phyloP scores from a whole-genome alignment of 1,140 invertebrate genomes.

The Forficula auricularia region DNA sequence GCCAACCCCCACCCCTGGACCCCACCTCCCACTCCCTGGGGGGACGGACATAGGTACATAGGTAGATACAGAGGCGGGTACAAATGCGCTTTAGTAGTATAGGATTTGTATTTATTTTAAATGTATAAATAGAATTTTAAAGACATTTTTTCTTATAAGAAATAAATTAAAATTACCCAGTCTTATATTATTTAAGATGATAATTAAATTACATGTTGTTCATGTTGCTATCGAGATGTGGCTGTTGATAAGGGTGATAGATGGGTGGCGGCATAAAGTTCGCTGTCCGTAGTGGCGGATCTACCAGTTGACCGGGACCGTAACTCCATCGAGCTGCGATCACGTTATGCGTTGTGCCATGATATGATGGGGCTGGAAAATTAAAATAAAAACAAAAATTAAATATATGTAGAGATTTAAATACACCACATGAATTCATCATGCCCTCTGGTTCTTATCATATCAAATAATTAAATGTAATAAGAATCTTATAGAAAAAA shows the following conservation, averaged over 20 bases:
- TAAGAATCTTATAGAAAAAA: too few species aligned
- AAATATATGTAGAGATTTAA: background rate
- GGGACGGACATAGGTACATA: too few species aligned
- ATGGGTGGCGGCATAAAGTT: conserved; percentile 32
- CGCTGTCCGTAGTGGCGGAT: conserved; percentile 25
- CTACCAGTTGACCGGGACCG: conserved; percentile 21
- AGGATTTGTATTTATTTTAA: too few species aligned
- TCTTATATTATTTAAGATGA: background rate
- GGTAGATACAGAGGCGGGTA: too few species aligned
- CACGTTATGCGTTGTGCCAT: conserved; percentile 54
- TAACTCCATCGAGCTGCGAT: conserved; percentile 67
- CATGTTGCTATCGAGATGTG: conserved; percentile 45
- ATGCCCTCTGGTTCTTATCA: too few species aligned
- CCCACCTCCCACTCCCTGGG: too few species aligned
- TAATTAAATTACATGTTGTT: conserved; percentile 29
- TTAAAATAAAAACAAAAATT: conserved; percentile 12
- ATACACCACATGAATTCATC: too few species aligned
- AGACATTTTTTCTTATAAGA: background rate
- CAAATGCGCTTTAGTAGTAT: too few species aligned
- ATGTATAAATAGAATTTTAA: too few species aligned
- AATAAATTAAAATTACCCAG: background rate
- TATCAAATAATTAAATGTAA: too few species aligned
- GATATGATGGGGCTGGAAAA: conserved; percentile 56
- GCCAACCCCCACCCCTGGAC: too few species aligned
- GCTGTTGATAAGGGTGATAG: conserved; percentile 38